Evolutionary conservation across 1,140 invertebrate species (phyloP), one percentile per base, ranked within the genome.

Genomic region (Aphelenchoides avenae): DNA sequence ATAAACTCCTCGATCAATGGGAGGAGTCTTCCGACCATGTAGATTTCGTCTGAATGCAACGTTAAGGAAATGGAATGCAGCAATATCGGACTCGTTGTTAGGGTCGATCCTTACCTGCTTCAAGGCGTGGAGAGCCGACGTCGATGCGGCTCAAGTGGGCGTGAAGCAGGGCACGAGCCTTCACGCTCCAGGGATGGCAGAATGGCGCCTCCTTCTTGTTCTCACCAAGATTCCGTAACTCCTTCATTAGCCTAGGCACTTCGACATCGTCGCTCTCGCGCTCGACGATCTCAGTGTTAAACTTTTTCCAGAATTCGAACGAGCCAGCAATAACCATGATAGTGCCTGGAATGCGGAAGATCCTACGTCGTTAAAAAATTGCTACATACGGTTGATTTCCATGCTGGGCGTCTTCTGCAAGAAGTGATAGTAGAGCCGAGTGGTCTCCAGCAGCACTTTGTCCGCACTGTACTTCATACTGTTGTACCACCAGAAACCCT

Each of bases 1-100:
- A 97, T 87, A 89, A 97, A 94, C 80, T 98, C 94, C 73, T 95
- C 88, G 60, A 98, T 86, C n/a, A 99, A 82, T 78, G 89, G 89
- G 2, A 93, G 91, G 78, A 88, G 89, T 77, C 95, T 91, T 68
- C 86, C 88, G 34, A 95, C 84, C 59, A 96, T 85, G 68, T 90
- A 91, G 13, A 71, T 64, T 62, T 77, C 78, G 65, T 82, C 82
- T 80, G 41, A 47, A 73, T 53, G 52, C 15, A 1, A 1, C n/a
- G n/a, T n/a, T n/a, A n/a, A 46, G 49, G 52, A 29, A 34, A 5
- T 57, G 13, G 41, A 47, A 65, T 22, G 18, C 18, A 41, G 4
- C 22, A 54, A 27, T 15, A 24, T 20, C 7, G 40, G 37, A 1
- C 5, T 9, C n/a, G n/a, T n/a, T n/a, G n/a, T n/a, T n/a, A n/a